phyloP scores from a whole-genome alignment of 2,113 vertebrate genomes.

The Theristicus caerulescens region DNA sequence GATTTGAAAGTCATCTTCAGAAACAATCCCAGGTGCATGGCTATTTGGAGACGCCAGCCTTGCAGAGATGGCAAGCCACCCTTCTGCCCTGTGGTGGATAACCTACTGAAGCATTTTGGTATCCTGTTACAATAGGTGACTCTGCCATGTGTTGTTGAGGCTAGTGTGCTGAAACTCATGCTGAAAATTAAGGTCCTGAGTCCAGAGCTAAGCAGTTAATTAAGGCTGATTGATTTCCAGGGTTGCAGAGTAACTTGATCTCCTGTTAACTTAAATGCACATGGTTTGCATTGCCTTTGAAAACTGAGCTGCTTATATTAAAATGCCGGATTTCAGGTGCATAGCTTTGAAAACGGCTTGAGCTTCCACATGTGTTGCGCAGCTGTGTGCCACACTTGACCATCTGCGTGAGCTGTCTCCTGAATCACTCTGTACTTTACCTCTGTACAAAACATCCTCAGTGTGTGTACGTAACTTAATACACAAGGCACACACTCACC shows the following conservation, averaged over 20 bases:
- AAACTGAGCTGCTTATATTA: neutral
- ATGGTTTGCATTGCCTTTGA: neutral
- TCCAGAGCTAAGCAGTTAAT: neutral
- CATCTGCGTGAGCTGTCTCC: neutral
- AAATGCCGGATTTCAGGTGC: neutral
- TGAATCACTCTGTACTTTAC: neutral
- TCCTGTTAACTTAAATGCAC: neutral
- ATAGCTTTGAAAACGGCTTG: neutral
- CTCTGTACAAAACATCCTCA: neutral
- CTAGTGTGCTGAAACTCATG: neutral
- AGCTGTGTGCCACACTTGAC: neutral
- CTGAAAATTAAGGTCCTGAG: neutral
- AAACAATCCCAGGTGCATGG: neutral
- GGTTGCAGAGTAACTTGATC: neutral
- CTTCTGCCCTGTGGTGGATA: neutral
- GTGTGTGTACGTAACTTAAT: neutral
- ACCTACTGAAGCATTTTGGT: neutral
- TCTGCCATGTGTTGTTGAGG: neutral
- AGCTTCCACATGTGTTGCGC: neutral
- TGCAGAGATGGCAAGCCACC: neutral
- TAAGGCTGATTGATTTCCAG: constrained; percentile 11
- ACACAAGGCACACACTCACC: neutral
- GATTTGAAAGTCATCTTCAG: neutral
- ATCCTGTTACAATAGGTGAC: neutral
- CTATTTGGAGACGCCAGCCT: neutral